These are phyloP conservation scores for Philopedon plagiatum DNA, from an alignment of 2,888 invertebrate species.

Conservation along the genomic window DNA sequence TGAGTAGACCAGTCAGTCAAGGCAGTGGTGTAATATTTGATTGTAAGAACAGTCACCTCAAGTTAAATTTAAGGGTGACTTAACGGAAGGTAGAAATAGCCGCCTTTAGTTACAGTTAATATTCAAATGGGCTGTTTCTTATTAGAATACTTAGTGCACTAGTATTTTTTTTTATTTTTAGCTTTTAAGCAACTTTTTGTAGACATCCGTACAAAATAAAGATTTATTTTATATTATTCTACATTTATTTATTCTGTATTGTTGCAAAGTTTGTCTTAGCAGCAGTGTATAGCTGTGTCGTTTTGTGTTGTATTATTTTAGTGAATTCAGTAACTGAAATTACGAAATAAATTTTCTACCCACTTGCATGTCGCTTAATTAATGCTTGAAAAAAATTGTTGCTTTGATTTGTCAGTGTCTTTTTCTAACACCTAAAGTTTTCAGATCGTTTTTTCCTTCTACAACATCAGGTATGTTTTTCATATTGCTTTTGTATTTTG, in stretches of 20 bases:
- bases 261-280: not conserved
- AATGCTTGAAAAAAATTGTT: not conserved
- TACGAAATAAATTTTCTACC: not conserved
- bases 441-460: not conserved
- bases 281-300: not conserved
- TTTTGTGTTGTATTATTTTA: not conserved
- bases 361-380: constrained; percentile 1
- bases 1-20: no score
- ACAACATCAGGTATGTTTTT: not conserved
- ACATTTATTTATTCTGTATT: constrained; percentile 15
- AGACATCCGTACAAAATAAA: constrained; percentile 17
- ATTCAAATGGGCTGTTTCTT: no score
- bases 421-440: no score
- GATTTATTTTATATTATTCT: constrained; percentile 11
- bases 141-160: not conserved
- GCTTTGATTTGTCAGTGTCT: no score
- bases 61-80: no score
- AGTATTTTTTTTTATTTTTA: constrained; percentile 11
- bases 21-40: no score
- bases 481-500: not conserved
- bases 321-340: constrained; percentile 15
- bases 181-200: constrained; percentile 7
- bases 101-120: no score
- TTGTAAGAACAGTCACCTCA: no score
- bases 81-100: no score